These are phyloP conservation scores for Drosophila sulfurigaster DNA, from an alignment of 1,140 invertebrate species.

Conservation along the genomic window DNA sequence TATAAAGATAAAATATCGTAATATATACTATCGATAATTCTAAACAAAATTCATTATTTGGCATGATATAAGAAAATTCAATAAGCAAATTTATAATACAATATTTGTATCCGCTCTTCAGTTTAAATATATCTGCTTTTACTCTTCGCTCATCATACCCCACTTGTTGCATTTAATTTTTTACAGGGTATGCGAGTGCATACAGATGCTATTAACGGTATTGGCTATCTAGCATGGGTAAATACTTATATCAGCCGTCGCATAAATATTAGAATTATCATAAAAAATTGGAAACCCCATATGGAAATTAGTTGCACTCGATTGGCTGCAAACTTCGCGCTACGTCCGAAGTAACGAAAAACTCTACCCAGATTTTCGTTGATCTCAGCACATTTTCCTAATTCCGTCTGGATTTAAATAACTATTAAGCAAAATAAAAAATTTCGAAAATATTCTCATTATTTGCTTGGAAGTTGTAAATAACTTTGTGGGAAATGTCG, in stretches of 20 bases:
- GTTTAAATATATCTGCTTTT: not conserved
- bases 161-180: not conserved
- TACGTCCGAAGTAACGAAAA: not conserved
- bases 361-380: not conserved
- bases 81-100: too few relatives aligned
- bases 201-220: constrained; percentile 32
- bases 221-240: constrained; percentile 25
- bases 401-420: constrained; percentile 4
- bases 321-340: constrained; percentile 18
- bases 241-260: constrained; percentile 31
- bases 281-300: constrained; percentile 24
- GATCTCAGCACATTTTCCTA: not conserved
- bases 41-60: too few relatives aligned
- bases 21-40: too few relatives aligned
- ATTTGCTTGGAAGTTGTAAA: not conserved
- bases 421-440: not conserved
- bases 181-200: constrained; percentile 10
- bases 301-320: constrained; percentile 37
- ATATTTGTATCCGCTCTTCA: too few relatives aligned
- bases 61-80: too few relatives aligned
- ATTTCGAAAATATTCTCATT: constrained; percentile 4
- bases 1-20: too few relatives aligned
- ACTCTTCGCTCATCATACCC: not conserved
- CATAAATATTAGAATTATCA: constrained; percentile 53
- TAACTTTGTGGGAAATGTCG: constrained; percentile 18